phyloP scores from a whole-genome alignment of 2,797 vertebrate species.

The Leuciscus waleckii region DNA sequence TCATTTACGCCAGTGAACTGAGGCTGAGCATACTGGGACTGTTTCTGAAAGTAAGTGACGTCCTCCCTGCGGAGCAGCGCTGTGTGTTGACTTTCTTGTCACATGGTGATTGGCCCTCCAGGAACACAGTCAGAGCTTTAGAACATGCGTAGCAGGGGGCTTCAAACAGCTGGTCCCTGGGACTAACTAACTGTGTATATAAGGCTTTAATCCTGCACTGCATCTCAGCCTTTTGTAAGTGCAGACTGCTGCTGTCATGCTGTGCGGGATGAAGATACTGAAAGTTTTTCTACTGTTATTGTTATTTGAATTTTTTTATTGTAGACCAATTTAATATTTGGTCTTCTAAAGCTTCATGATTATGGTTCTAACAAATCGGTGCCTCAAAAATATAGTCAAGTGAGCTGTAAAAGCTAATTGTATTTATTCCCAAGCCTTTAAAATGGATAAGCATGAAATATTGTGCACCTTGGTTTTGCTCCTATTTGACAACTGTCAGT shows the following conservation, averaged over 20 bases:
- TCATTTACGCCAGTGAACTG: slow-evolving; percentile 27
- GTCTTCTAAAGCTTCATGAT: not conserved
- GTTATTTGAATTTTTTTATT: not conserved
- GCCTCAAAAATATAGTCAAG: not conserved
- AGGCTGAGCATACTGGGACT: slow-evolving; percentile 47
- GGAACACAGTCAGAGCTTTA: slow-evolving; percentile 26
- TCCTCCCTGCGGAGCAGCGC: slow-evolving; percentile 58
- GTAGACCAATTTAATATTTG: not conserved
- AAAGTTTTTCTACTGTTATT: not conserved
- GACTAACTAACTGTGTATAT: slow-evolving; percentile 15
- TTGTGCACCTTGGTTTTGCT: not conserved
- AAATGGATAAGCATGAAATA: slow-evolving; percentile 25
- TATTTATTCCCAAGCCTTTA: slow-evolving; percentile 27
- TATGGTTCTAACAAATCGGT: not conserved
- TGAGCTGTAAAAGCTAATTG: slow-evolving; percentile 5
- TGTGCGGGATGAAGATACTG: not conserved
- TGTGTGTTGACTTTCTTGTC: slow-evolving; percentile 63
- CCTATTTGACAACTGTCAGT: slow-evolving; percentile 43
- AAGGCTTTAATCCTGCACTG: slow-evolving; percentile 17
- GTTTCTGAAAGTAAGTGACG: slow-evolving; percentile 61
- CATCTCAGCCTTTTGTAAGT: not conserved
- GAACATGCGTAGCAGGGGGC: slow-evolving; percentile 35
- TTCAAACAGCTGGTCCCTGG: slow-evolving; percentile 32
- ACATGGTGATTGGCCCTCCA: slow-evolving; percentile 44
- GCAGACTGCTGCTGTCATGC: not conserved